Evolutionary conservation across 2,113 vertebrate species (phyloP).

Genomic region (Lagopus muta): DNA sequence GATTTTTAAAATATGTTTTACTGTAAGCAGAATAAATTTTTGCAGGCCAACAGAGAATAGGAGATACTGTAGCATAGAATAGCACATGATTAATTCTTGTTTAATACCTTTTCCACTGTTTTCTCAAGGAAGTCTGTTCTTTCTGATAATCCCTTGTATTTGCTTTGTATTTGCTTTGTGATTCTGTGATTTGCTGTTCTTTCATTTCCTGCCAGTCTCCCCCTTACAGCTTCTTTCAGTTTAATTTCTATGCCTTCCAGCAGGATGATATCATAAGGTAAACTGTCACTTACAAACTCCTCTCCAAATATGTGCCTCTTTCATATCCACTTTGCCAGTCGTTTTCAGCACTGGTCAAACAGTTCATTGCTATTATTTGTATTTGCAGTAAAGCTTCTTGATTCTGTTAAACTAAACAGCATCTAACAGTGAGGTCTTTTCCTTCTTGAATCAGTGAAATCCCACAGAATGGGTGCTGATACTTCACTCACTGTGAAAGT

Average conservation of each 20-base stretch:
- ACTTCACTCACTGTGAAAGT: background rate
- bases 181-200: too few species aligned
- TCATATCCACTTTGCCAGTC: conserved; percentile 11
- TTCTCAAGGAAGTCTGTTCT: conserved; percentile 24
- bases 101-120: background rate
- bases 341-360: background rate
- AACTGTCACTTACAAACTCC: conserved; percentile 36
- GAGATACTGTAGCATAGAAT: background rate
- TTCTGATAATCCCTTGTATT: conserved; percentile 57
- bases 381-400: background rate
- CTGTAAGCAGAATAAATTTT: background rate
- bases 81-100: background rate
- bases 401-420: background rate
- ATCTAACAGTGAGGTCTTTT: background rate
- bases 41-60: background rate
- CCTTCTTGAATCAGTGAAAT: background rate
- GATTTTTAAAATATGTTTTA: background rate
- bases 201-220: conserved; percentile 56
- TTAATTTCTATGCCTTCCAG: conserved; percentile 72
- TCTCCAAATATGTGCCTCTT: background rate
- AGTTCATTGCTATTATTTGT: background rate
- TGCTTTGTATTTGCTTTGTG: too few species aligned
- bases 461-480: background rate
- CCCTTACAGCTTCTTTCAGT: conserved; percentile 68
- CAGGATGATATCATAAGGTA: conserved; percentile 71